Evolutionary conservation across 2,113 vertebrate genomes (phyloP).

Genomic region (Myocastor coypus): DNA sequence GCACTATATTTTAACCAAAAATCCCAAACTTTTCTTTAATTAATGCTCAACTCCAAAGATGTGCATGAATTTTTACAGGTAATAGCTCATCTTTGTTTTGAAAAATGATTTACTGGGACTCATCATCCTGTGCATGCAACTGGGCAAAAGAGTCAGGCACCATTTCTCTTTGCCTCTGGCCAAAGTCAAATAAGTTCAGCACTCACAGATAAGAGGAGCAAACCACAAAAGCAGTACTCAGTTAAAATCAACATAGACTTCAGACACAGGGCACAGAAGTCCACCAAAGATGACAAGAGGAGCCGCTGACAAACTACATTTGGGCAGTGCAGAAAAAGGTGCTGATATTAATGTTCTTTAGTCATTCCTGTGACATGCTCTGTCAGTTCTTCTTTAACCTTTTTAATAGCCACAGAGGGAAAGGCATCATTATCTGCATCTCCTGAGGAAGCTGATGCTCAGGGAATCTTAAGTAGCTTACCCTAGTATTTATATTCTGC

Average conservation of each 20-base stretch:
- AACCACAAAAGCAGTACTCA: not conserved
- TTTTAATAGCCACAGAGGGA: not conserved
- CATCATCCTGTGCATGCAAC: not conserved
- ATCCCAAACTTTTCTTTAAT: slow-evolving; percentile 8
- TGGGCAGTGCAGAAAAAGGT: not conserved
- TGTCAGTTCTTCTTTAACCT: slow-evolving; percentile 24
- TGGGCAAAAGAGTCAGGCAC: not conserved
- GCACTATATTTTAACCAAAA: not conserved
- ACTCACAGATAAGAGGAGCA: not conserved
- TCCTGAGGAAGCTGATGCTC: not conserved
- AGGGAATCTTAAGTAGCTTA: slow-evolving; percentile 23
- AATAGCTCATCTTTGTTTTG: slow-evolving; percentile 13
- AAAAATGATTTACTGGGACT: slow-evolving; percentile 21
- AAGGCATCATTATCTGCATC: not conserved
- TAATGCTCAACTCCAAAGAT: slow-evolving; percentile 5
- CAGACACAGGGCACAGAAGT: not conserved
- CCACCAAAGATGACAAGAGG: not conserved
- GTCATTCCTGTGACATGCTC: not conserved
- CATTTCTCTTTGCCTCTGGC: not conserved
- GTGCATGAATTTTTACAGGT: not conserved
- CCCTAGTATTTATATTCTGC: not conserved
- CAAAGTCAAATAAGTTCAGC: slow-evolving; percentile 8
- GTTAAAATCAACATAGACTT: not conserved
- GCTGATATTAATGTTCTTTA: slow-evolving; percentile 11
- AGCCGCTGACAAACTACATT: not conserved